Evolutionary conservation across 1,140 invertebrate genomes (phyloP), one percentile per base, ranked within the genome.

Genomic region (Caenorhabditis elegans): DNA sequence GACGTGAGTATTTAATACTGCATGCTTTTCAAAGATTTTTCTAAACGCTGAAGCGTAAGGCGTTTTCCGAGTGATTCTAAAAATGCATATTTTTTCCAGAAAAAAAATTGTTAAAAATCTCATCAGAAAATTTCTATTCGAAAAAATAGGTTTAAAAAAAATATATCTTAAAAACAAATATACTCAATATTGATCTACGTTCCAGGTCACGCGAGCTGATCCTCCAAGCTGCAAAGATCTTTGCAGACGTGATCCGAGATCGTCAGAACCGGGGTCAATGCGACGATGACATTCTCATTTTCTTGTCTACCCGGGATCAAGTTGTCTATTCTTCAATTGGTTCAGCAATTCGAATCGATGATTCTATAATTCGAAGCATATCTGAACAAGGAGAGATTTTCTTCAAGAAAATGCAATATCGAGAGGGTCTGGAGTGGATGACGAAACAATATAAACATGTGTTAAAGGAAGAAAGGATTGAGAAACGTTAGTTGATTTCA

Each of bases 281-380:
- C 36, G 76, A 83, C 51, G 82, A 83, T 39, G 82, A 83, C 31
- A 15, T 83, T 36, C 24, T 83, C 11, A 83, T 83, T 19, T 78
- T 83, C n/a, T 36, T 83, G 31, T 83, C 82, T 3, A 55, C 43
- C 24, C 26, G 36, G n/a, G 82, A 83, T 47, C 19, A 78, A 47
- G 82, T 79, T 22, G 77, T 83, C 19, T 83, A 51, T 22, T 78
- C 82, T 22, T 83, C 82, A 22, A 26, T 79, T 46, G 82, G 82
- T 48, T 60, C 55, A 46, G 19, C 60, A 17, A 79, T 76, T 22
- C 60, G 22, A 43, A 49, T 60, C n/a, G 39, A 65, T 47, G 26
- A 49, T 43, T 48, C 43, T 13, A 24, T 43, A 3, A 78, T 77
- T 13, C 17, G 19, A 13, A 82, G 26, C 28, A 53, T 39, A 13